Percentiles rank a stretch among this genome's conserved stretches.
These are phyloP conservation scores for Congeria kusceri DNA, from an alignment of 2,888 invertebrate genomes.

Conservation along the genomic window DNA sequence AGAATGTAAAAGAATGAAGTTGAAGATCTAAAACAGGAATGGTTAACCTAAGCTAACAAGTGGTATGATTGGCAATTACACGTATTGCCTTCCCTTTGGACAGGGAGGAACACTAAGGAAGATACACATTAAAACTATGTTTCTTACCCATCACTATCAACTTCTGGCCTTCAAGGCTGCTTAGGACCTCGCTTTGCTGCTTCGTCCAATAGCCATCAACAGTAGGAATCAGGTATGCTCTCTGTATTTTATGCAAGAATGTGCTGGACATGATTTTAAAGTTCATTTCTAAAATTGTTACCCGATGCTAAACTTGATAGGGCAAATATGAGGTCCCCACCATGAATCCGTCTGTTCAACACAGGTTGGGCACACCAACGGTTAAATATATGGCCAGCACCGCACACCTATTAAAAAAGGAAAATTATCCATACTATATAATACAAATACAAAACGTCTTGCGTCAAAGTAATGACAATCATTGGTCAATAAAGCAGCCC, in stretches of 20 bases:
- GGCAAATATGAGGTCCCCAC: constrained; percentile 22
- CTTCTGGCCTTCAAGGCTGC: not conserved
- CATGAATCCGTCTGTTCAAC: constrained; percentile 28
- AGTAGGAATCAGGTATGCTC: constrained; percentile 17
- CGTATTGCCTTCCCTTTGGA: too few species aligned
- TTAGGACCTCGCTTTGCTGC: constrained; percentile 9
- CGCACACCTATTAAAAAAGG: constrained; percentile 32
- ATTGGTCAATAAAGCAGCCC: too few species aligned
- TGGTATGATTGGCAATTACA: too few species aligned
- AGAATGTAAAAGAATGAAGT: too few species aligned
- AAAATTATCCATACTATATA: too few species aligned
- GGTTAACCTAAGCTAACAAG: too few species aligned
- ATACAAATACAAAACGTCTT: too few species aligned
- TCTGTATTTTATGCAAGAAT: constrained; percentile 28
- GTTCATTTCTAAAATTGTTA: constrained; percentile 28
- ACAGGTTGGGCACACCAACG: constrained; percentile 40
- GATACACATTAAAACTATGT: too few species aligned
- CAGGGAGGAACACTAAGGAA: too few species aligned
- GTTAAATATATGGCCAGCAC: constrained; percentile 4
- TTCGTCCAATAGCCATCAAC: constrained; percentile 13
- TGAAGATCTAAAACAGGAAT: too few species aligned
- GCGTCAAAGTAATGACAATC: too few species aligned
- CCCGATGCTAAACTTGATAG: constrained; percentile 24
- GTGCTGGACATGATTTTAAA: constrained; percentile 8
- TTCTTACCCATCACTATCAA: constrained; percentile 15